A percentile compares a stretch with the other conserved stretches of the same genome.
Evolutionary conservation across 2,113 vertebrate genomes (phyloP).

Genomic region (Ardeotis arabs): DNA sequence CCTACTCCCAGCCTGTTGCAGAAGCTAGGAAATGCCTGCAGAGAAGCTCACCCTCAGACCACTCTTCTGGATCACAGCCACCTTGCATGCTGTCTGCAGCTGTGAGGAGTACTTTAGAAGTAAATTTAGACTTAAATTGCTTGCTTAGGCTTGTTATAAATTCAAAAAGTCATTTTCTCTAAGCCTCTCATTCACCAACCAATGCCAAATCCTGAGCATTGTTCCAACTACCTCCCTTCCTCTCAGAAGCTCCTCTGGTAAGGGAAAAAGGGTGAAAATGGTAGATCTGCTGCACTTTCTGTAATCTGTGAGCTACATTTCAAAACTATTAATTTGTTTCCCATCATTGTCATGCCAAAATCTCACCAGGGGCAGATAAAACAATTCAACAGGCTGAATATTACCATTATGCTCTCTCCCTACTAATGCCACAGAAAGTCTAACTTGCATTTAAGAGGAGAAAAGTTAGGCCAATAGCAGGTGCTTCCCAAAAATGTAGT

Average conservation of each 20-base stretch:
- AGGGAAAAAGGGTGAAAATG: not conserved
- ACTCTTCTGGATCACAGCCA: not conserved
- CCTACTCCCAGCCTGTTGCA: not conserved
- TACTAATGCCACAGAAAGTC: not conserved
- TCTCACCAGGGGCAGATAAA: not conserved
- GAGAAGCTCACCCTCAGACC: not conserved
- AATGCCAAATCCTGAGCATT: not conserved
- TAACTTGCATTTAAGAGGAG: not conserved
- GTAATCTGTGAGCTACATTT: not conserved
- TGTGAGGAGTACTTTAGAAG: not conserved
- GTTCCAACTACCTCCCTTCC: not conserved
- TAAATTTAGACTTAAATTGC: not conserved
- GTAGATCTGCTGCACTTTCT: not conserved
- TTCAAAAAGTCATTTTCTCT: not conserved
- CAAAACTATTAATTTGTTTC: not conserved
- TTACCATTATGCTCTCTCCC: not conserved
- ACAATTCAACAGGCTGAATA: not conserved
- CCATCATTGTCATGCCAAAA: not conserved
- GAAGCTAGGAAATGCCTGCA: not conserved
- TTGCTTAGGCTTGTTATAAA: not conserved
- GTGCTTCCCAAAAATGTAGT: not conserved
- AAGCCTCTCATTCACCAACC: not conserved
- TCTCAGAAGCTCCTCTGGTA: not conserved
- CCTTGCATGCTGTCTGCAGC: not conserved
- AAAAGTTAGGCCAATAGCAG: not conserved